These are phyloP conservation scores for Caretta caretta DNA, from an alignment of 2,113 vertebrate genomes.

Conservation along the genomic window DNA sequence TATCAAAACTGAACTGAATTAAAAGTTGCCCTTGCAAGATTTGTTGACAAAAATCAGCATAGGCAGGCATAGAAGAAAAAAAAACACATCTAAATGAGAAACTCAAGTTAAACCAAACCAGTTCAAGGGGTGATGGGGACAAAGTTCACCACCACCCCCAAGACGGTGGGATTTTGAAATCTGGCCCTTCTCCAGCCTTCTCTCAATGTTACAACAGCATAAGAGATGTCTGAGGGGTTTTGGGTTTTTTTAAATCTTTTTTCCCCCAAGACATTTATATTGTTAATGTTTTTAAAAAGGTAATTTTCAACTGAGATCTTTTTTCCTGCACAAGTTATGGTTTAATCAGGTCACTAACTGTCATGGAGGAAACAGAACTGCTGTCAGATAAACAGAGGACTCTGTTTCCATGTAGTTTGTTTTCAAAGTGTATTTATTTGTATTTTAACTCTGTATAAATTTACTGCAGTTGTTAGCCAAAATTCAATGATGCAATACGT, in stretches of 20 bases:
- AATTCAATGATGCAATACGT: background rate
- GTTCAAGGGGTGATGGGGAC: background rate
- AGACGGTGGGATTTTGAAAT: background rate
- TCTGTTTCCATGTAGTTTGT: background rate
- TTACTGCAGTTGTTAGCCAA: background rate
- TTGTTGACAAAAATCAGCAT: background rate
- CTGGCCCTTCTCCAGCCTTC: background rate
- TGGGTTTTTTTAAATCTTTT: background rate
- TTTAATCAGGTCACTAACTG: slow-evolving; percentile 58
- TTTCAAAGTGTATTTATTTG: background rate
- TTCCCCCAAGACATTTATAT: background rate
- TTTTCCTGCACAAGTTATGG: slow-evolving; percentile 59
- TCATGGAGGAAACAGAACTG: slow-evolving; percentile 1
- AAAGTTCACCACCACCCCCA: background rate
- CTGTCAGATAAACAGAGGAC: slow-evolving; percentile 21
- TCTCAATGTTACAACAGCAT: background rate
- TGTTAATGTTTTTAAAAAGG: background rate
- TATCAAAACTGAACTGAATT: background rate
- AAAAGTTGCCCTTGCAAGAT: background rate
- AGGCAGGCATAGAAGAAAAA: background rate
- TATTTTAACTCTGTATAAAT: background rate
- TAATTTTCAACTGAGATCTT: background rate
- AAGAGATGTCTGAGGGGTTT: background rate
- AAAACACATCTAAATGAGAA: background rate
- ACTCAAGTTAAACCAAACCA: background rate